These are phyloP conservation scores for Scalopus aquaticus DNA, from an alignment of 2,113 vertebrate genomes.

Conservation along the genomic window DNA sequence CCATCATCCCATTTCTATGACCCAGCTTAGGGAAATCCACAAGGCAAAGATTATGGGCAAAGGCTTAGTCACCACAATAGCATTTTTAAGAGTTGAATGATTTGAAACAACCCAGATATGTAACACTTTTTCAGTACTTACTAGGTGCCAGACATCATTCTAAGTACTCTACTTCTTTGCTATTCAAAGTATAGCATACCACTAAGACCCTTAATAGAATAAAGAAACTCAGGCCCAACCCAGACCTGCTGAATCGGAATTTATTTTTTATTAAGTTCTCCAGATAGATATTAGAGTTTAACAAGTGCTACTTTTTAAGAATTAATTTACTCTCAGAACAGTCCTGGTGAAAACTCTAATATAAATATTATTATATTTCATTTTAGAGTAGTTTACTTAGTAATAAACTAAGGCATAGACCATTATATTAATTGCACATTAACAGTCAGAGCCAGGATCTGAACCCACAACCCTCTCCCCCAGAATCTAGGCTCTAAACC, in stretches of 20 bases:
- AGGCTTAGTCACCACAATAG: conserved; percentile 16
- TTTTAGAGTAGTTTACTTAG: too few species aligned
- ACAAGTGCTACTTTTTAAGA: background rate
- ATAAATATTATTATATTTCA: conserved; percentile 1
- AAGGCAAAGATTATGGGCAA: background rate
- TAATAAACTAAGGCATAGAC: conserved; percentile 29
- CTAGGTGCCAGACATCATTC: background rate
- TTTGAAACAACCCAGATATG: background rate
- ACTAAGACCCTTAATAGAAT: background rate
- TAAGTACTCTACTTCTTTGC: conserved; percentile 7
- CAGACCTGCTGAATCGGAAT: conserved; percentile 35
- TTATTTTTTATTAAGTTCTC: background rate
- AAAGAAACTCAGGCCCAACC: background rate
- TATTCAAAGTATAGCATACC: background rate
- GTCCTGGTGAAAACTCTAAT: background rate
- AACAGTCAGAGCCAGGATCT: background rate
- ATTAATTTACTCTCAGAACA: conserved; percentile 43
- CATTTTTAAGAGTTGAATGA: conserved; percentile 1
- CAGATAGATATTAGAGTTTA: background rate
- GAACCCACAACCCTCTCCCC: background rate
- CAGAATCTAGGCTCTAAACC: background rate
- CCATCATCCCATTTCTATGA: too few species aligned
- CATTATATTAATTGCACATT: background rate
- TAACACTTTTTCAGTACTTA: background rate
- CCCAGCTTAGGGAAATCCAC: background rate